Evolutionary conservation across 2,888 invertebrate genomes (phyloP).

Genomic region (Lithodes maja): DNA sequence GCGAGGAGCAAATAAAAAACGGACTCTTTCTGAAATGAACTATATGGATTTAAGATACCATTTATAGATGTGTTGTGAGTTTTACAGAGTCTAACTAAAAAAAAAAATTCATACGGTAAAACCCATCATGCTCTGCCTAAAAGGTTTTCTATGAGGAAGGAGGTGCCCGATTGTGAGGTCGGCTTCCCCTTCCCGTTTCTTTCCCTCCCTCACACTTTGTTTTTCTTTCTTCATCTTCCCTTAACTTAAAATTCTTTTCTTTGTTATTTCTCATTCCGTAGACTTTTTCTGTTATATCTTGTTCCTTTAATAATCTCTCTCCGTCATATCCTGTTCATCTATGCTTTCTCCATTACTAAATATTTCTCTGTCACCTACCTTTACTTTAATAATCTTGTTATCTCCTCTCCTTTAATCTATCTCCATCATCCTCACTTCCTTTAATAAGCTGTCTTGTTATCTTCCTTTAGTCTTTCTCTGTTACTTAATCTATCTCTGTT

Average conservation of each 20-base stretch:
- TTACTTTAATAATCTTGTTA: too few species aligned
- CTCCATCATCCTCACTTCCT: too few species aligned
- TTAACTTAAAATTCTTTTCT: too few species aligned
- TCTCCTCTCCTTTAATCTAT: too few species aligned
- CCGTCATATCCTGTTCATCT: too few species aligned
- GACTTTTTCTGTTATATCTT: too few species aligned
- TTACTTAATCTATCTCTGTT: not conserved
- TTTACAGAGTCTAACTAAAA: constrained; percentile 64
- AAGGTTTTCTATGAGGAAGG: constrained; percentile 36
- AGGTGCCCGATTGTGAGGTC: not conserved
- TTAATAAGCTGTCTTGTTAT: too few species aligned
- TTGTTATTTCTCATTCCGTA: too few species aligned
- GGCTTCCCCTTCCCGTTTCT: constrained; percentile 4
- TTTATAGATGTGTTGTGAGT: constrained; percentile 67
- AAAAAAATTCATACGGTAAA: not conserved
- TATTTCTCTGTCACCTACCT: too few species aligned
- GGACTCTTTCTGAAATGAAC: constrained; percentile 41
- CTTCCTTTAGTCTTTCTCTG: not conserved
- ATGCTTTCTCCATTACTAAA: too few species aligned
- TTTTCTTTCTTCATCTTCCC: not conserved
- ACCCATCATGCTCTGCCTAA: constrained; percentile 41
- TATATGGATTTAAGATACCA: constrained; percentile 53
- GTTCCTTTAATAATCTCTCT: too few species aligned
- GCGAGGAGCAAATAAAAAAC: constrained; percentile 46
- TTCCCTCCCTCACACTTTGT: constrained; percentile 5